Evolutionary conservation across 1,140 invertebrate genomes (phyloP), one percentile per base, ranked within the genome.

Genomic region (honey bee (Apis mellifera)): DNA sequence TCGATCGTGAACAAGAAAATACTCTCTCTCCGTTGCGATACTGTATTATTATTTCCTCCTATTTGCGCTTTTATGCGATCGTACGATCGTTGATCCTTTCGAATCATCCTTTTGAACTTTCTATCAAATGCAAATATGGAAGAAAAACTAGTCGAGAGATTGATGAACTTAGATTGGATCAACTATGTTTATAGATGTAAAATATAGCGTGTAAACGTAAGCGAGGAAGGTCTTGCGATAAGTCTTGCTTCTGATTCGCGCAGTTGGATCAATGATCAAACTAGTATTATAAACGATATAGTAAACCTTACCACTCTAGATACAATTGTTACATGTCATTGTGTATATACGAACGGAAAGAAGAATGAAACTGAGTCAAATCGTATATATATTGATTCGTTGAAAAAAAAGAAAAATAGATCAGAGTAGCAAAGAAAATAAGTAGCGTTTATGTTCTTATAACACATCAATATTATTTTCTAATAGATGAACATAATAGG

Each of bases 1-100:
- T 88, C 86, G 86, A 88, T 85, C 86, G 83, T 59, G 15, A n/a
- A 48, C 64, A 42, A 59, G 42, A 65, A 52, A 62, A 48, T 32
- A 42, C 48, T 57, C 42, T 42, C 54, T 42, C 48, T 19, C 9
- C 57, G 64, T 59, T 42, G 9, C 81, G 52, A 60, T 65, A 71
- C 65, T 2, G 50, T n/a, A 55, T 54, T 80, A 59, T 86, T 57
- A 84, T 55, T 83, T 42, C 9, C 52, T 7, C 59, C 59, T 50
- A 32, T 32, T 59, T 72, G 9, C 55, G 60, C 74, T 73, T 80
- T 76, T 71, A 48, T 12, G n/a, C 66, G n/a, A n/a, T n/a, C n/a
- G 15, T 23, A 42, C 32, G 50, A 78, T 73, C 62, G 19, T 60
- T 23, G 50, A 50, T 64, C n/a, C 17, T 17, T 26, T 26, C 12